Percentiles rank a stretch among this genome's conserved stretches.
These are phyloP conservation scores for Sorex fumeus DNA, from an alignment of 2,113 vertebrate genomes.

Conservation along the genomic window DNA sequence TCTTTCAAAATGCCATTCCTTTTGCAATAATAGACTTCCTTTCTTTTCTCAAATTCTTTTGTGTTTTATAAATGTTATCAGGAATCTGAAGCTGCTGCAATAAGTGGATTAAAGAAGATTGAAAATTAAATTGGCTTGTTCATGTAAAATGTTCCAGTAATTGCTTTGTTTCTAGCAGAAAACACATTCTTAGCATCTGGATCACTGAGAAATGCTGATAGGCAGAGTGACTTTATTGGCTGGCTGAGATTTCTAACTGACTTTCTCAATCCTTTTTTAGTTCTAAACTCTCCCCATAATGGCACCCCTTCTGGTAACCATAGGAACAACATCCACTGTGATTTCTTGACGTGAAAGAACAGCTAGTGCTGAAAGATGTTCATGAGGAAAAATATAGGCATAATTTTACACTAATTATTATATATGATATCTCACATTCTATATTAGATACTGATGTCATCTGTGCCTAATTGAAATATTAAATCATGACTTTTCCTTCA, in stretches of 20 bases:
- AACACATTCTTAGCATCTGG: conserved; percentile 53
- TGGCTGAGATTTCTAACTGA: conserved; percentile 60
- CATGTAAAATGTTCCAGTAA: conserved; percentile 79
- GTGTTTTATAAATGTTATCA: conserved; percentile 72
- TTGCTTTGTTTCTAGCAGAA: conserved; percentile 69
- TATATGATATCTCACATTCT: conserved; percentile 81
- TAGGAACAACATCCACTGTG: conserved; percentile 83
- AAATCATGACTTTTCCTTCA: conserved; percentile 84
- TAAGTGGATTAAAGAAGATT: conserved; percentile 72
- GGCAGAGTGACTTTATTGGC: conserved; percentile 72
- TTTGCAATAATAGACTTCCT: conserved; percentile 74
- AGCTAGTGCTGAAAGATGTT: conserved; percentile 78
- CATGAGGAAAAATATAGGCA: conserved; percentile 82
- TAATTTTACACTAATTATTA: conserved; percentile 85
- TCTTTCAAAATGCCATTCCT: conserved; percentile 50
- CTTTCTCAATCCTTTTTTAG: conserved; percentile 75
- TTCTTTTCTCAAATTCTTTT: conserved; percentile 71
- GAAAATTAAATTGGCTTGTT: conserved; percentile 75
- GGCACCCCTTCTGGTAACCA: conserved; percentile 84
- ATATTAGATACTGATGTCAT: conserved; percentile 82
- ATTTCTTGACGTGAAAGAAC: conserved; percentile 84
- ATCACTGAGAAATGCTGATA: conserved; percentile 70
- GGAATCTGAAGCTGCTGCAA: conserved; percentile 57
- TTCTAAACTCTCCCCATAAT: conserved; percentile 60
- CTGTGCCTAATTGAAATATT: conserved; percentile 82